Evolutionary conservation across 2,888 invertebrate species (phyloP).

Genomic region (Hypomecis atomaria): DNA sequence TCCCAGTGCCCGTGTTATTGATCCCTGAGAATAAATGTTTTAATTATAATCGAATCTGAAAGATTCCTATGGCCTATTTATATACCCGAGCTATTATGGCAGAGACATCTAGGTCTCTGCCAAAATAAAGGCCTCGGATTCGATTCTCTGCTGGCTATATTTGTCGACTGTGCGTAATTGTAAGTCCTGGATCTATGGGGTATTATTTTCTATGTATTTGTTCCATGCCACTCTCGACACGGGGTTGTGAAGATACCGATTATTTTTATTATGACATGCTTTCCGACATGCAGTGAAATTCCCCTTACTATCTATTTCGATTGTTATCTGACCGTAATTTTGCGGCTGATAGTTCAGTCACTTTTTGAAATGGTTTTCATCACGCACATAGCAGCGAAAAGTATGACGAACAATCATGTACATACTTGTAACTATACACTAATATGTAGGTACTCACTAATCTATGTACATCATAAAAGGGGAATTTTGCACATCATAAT

Average conservation of each 20-base stretch:
- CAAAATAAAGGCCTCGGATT: no score
- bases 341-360: background rate
- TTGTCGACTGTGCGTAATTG: no score
- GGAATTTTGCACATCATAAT: no score
- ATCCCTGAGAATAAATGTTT: conserved; percentile 83
- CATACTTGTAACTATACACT: no score
- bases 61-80: no score
- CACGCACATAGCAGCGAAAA: background rate
- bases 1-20: conserved; percentile 89
- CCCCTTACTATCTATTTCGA: background rate
- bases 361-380: background rate
- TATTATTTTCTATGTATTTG: no score
- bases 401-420: background rate
- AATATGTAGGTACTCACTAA: no score
- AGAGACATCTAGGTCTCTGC: background rate
- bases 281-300: background rate
- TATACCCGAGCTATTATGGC: no score
- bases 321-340: background rate
- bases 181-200: no score
- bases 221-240: background rate
- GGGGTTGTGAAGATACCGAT: background rate
- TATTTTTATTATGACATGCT: no score
- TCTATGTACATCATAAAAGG: no score
- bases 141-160: no score
- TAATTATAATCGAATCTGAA: background rate